Evolutionary conservation across 2,113 vertebrate genomes (phyloP), one percentile per base, ranked within the genome.

Genomic region (Alces alces): DNA sequence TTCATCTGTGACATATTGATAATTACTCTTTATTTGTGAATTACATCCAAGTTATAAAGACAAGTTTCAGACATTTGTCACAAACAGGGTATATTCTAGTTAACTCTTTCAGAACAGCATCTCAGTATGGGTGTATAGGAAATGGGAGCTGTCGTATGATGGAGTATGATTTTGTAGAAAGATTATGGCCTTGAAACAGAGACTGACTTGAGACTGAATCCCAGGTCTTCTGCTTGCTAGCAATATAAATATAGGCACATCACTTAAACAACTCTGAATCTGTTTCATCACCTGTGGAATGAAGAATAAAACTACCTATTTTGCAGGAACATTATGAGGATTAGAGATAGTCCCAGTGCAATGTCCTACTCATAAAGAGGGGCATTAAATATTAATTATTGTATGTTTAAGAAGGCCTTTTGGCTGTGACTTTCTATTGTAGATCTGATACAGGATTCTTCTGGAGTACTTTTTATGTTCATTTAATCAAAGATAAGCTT

Each of bases 11-110:
- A 96, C 70, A 97, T 92, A 98, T 47, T 97, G 91, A 91, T 66
- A 96, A 78, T 94, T 95, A 94, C 89, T 97, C 96, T 92, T 85
- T 79, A 93, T 94, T 96, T 97, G 86, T 95, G 91, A 98, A 97
- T 96, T 97, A 97, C 97, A 83, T 97, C 96, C 97, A 96, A 98
- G 93, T 86, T 93, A 93, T 86, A 97, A 60, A 70, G 95, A 73
- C 76, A 96, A 92, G 39, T 91, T 97, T 95, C 57, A 97, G 90
- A 92, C 43, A 92, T 92, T 97, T 86, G 83, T 93, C 39, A 97
- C 94, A 94, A 88, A 95, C 60, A 94, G 94, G 52, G 28, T 94
- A 58, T 16, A 96, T 98, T 98, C 90, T 93, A 61, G 15, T 96
- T 95, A 96, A 96, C 82, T 95, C 97, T 96, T 96, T 98, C 60